These are phyloP conservation scores for Cheumatopsyche charites DNA, from an alignment of 1,140 invertebrate species.

Conservation along the genomic window DNA sequence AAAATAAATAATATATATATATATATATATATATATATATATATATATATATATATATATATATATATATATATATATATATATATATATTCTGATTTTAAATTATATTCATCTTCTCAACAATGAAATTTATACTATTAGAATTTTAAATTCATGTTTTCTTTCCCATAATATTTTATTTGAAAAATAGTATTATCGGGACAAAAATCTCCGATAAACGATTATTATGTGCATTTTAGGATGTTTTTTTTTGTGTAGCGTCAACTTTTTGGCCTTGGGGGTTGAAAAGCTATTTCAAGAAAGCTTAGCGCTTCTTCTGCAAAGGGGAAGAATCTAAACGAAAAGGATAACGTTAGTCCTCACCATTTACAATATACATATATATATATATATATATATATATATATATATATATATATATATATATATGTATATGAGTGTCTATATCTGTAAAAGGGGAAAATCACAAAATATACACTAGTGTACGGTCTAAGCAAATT, in stretches of 20 bases:
- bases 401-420: conserved; percentile 8
- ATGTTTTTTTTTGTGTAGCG: not conserved
- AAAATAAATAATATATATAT: no score
- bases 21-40: no score
- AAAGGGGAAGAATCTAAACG: conserved; percentile 18
- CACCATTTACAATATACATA: not conserved
- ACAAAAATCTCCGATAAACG: not conserved
- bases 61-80: no score
- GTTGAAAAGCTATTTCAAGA: conserved; percentile 30
- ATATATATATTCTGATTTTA: no score
- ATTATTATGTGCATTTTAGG: not conserved
- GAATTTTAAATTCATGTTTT: no score
- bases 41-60: no score
- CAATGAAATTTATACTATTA: no score
- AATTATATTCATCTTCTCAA: no score
- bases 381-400: not conserved
- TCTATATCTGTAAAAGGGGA: not conserved
- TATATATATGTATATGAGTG: not conserved
- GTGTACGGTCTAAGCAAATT: no score
- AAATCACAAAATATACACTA: no score
- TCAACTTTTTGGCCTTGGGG: conserved; percentile 6
- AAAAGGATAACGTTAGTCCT: conserved; percentile 18
- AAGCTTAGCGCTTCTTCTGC: conserved; percentile 21
- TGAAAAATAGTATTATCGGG: no score
- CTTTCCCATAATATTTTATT: no score